Base-by-base conservation (phyloP, 2,888 invertebrate genomes). In the Andrena flavipes region DNA sequence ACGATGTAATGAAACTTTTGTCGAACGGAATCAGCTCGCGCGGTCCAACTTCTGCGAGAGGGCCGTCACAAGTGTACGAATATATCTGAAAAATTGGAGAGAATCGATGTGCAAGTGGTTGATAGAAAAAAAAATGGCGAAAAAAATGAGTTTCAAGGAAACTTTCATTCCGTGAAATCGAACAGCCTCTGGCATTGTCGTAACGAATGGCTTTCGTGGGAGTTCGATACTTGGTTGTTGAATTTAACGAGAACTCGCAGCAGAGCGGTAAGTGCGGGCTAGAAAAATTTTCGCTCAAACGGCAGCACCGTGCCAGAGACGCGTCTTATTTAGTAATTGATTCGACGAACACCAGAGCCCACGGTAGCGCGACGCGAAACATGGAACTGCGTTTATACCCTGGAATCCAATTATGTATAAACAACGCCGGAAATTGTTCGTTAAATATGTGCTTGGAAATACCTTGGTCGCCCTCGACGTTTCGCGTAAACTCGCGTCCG, bases 241-340 rank as follows among this genome's bases (percentile, higher is more conserved):
- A 71, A 80, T 80, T 79, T 80, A 80, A 67, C 80, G 80, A 60
- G 65, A 48, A 60, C n/a, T 42, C 51, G 59, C 60, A 29, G 74
- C 60, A n/a, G 62, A 33, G 51, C 56, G 64, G 16, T 62, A 51
- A 62, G 33, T 49, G 60, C 33, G 23, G 8, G n/a, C 20, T 35
- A 6, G 13, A 81, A 69, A 81, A 80, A 69, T 73, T 23, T 56
- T 65, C 70, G 63, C 20, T 5, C 54, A 6, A 59, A 30, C 80
- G 10, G 20, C 54, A 7, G 30, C 16, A 62, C 35, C 62, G 70
- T 51, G 62, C 20, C 70, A 30, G 26, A 49, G 26, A 49, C 67
- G 67, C 49, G 33, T 56, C 62, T 74, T 81, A 82, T 81, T 82
- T 75, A 16, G 42, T 42, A 67, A 82, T 71, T 65, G 67, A 64